phyloP scores from a whole-genome alignment of 2,113 vertebrate species.

The Chroicocephalus ridibundus region DNA sequence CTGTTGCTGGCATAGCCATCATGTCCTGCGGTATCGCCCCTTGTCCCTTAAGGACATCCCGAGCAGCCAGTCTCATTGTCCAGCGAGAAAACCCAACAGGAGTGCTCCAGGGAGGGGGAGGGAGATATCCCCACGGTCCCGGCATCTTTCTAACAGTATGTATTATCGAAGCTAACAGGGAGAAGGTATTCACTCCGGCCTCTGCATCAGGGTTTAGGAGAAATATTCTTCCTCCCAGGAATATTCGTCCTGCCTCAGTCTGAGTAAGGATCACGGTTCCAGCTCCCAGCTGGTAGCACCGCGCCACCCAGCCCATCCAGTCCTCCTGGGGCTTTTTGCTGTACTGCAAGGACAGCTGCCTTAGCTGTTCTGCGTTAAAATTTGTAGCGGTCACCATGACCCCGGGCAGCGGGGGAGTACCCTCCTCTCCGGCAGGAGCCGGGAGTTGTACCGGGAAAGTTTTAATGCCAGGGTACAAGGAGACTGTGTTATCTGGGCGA shows the following conservation, averaged over 20 bases:
- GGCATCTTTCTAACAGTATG: not conserved
- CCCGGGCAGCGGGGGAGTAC: accelerated
- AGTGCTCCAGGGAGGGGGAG: not conserved
- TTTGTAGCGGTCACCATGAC: not conserved
- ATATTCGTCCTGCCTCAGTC: not conserved
- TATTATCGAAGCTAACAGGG: not conserved
- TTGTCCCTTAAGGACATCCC: not conserved
- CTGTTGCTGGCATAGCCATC: not conserved
- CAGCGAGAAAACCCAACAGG: not conserved
- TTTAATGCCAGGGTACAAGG: not conserved
- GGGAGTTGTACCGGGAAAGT: accelerated
- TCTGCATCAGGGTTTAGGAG: not conserved
- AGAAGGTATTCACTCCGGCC: not conserved
- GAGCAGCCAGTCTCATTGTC: not conserved
- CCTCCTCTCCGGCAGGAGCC: not conserved
- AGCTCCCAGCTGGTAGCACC: not conserved
- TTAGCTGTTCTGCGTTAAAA: not conserved
- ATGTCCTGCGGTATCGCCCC: not conserved
- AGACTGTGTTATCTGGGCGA: accelerated
- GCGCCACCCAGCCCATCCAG: not conserved
- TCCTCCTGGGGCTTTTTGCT: not conserved
- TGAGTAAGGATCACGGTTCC: not conserved
- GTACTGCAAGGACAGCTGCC: not conserved
- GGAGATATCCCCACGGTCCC: not conserved
- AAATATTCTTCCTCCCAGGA: not conserved